These are phyloP conservation scores for Coenonympha glycerion DNA, from an alignment of 2,888 invertebrate genomes.

Conservation along the genomic window DNA sequence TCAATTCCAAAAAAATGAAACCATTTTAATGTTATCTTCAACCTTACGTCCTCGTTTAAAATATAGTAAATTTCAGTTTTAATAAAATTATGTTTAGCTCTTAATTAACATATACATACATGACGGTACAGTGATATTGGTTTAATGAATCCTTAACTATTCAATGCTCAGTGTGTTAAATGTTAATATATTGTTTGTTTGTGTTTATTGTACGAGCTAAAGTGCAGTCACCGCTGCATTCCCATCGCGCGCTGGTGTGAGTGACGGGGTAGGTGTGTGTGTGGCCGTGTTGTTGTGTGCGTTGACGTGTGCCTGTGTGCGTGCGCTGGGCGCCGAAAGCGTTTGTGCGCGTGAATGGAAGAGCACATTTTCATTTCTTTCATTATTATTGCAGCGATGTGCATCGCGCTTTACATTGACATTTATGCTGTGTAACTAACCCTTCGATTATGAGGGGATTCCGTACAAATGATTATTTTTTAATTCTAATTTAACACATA, in stretches of 20 bases:
- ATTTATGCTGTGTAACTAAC: constrained; percentile 54
- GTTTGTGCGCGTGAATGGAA: constrained; percentile 74
- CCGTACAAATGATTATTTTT: constrained; percentile 31
- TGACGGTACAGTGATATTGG: constrained; percentile 23
- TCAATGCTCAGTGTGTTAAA: constrained; percentile 56
- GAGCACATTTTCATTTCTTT: constrained; percentile 70
- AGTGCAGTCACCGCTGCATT: constrained; percentile 77
- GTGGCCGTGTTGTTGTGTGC: constrained; percentile 40
- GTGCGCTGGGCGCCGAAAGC: constrained; percentile 63
- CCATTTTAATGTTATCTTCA: not conserved
- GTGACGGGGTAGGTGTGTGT: constrained; percentile 33
- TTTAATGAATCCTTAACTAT: constrained; percentile 43
- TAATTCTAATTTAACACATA: no score
- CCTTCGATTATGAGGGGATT: constrained; percentile 48
- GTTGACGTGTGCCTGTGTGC: constrained; percentile 44
- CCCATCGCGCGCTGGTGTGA: constrained; percentile 57
- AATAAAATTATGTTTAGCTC: not conserved
- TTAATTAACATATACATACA: constrained; percentile 33
- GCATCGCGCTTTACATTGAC: constrained; percentile 50
- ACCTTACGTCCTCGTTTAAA: not conserved
- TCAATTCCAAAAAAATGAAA: no score
- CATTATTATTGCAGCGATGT: constrained; percentile 73
- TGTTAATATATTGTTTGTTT: constrained; percentile 72
- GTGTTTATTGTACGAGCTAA: constrained; percentile 73
- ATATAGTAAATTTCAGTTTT: not conserved